Evolutionary conservation across 2,888 invertebrate species (phyloP), one percentile per base, ranked within the genome.

Genomic region (Ornithoptera alexandrae): DNA sequence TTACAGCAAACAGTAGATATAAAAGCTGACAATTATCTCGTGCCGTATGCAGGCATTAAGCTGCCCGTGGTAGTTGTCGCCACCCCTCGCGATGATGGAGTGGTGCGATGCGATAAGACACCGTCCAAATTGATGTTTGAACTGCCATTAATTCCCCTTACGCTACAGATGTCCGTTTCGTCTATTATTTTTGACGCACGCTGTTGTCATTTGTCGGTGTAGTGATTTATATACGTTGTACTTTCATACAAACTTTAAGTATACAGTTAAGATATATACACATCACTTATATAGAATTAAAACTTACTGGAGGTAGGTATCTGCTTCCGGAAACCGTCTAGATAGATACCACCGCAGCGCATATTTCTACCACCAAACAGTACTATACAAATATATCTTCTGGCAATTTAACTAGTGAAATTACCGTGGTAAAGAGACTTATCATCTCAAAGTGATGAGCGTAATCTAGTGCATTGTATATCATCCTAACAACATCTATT

Each of bases 141-240:
- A 90, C 87, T 87, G 85, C 86, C 89, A 91, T 91, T 91, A 91
- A 90, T 88, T 85, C 87, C 83, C 70, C 83, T 77, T 72, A 76
- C 76, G 80, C 86, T 22, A 87, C 91, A 92, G 87, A 89, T 91
- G 91, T 89, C 91, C 81, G 84, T 83, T 78, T 77, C 82, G 84
- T 87, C 90, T 86, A 90, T 91, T 91, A 92, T 88, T 91, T 92
- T 89, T 89, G 89, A 89, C 90, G 87, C 86, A 85, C 84, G 81
- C 84, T 78, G 84, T 84, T 89, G 87, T 90, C 85, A 87, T 87
- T 88, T 89, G 89, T 87, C 84, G 76, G 81, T 80, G 76, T 76
- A 81, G 79, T 84, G 84, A 85, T 86, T 86, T 85, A 87, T 88
- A 80, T 76, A 76, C 79, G 58, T 60, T 10, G 24, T 50, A 66